Percentiles rank a stretch among this genome's conserved stretches.
phyloP scores from a whole-genome alignment of 2,888 invertebrate species.

The Hirtodrosophila confusa region DNA sequence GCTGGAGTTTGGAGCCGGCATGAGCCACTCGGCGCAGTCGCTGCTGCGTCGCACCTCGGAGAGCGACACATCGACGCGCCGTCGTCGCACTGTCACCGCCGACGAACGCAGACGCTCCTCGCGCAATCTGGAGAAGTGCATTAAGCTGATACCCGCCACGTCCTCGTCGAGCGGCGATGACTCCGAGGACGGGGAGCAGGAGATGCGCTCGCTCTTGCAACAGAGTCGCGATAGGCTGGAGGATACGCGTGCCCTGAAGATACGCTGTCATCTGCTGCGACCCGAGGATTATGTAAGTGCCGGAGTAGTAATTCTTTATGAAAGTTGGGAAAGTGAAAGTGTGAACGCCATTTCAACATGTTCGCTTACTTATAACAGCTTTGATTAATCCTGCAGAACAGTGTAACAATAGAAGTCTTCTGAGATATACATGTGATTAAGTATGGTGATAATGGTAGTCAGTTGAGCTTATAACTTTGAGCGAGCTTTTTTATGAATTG shows the following conservation, averaged over 20 bases:
- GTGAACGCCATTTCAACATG: too few species aligned
- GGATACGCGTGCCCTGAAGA: conserved; percentile 83
- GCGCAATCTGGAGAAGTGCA: conserved; percentile 83
- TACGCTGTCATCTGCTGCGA: conserved; percentile 83
- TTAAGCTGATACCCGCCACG: conserved; percentile 82
- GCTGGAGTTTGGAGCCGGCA: conserved; percentile 79
- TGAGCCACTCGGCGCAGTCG: conserved; percentile 83
- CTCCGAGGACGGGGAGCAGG: conserved; percentile 82
- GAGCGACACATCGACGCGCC: conserved; percentile 83
- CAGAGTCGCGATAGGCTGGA: conserved; percentile 83
- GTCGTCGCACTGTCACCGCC: conserved; percentile 79
- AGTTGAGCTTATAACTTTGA: too few species aligned
- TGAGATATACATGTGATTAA: too few species aligned
- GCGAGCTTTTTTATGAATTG: too few species aligned
- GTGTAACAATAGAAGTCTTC: too few species aligned
- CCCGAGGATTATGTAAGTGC: conserved; percentile 84
- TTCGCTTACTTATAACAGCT: neutral
- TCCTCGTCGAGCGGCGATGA: conserved; percentile 83
- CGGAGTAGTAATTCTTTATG: too few species aligned
- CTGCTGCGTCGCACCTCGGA: conserved; percentile 82
- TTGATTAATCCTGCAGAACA: neutral
- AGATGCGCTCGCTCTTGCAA: conserved; percentile 82
- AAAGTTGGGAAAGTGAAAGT: too few species aligned
- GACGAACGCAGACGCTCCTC: conserved; percentile 83
- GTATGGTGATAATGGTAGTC: too few species aligned